Conservation (phyloP, 2,113 vertebrate genomes). For the Egretta garzetta region DNA sequence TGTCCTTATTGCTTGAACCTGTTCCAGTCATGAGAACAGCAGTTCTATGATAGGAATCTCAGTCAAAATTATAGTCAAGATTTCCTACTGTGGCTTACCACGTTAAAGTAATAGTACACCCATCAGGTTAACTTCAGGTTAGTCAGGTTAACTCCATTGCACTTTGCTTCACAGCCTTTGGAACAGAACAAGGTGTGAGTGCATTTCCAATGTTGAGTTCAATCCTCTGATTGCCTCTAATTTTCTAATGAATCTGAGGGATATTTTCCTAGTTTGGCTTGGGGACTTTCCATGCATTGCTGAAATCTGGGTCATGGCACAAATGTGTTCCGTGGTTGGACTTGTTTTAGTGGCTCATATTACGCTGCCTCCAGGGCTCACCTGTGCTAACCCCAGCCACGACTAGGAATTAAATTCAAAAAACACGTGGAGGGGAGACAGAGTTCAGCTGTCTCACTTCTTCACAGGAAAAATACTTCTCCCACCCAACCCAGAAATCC, state of each 20-base stretch:
- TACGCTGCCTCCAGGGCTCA: background rate
- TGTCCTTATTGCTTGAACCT: background rate
- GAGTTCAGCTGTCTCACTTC: background rate
- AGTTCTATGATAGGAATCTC: background rate
- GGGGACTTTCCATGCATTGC: background rate
- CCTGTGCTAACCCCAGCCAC: background rate
- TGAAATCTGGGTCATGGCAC: slow-evolving; percentile 35
- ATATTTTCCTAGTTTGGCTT: background rate
- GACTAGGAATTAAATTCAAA: background rate
- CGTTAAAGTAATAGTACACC: background rate
- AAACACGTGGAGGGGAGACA: background rate
- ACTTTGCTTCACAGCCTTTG: background rate
- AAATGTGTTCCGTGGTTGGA: background rate
- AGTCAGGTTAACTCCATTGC: background rate
- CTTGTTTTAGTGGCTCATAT: background rate
- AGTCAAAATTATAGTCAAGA: background rate
- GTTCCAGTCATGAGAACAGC: background rate
- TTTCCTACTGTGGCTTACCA: background rate
- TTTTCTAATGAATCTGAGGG: slow-evolving; percentile 15
- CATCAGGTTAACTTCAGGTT: background rate
- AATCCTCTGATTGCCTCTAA: background rate
- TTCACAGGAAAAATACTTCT: background rate
- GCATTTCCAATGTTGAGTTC: background rate
- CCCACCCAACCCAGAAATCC: background rate
- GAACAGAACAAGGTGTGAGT: background rate